phyloP scores from a whole-genome alignment of 2,888 invertebrate species.

The Ariolimax columbianus region DNA sequence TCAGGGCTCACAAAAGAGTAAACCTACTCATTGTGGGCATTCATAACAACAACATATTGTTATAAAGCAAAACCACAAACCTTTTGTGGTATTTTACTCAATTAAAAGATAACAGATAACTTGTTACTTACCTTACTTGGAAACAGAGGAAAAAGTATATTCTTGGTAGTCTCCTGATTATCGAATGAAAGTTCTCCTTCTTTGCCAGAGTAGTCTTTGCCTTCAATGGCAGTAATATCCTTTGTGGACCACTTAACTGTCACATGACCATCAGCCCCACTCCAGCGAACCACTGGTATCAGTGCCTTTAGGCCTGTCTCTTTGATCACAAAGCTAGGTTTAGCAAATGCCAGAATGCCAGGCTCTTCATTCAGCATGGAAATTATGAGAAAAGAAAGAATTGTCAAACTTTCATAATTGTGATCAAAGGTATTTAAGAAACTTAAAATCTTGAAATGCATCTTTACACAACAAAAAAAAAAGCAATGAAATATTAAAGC shows the following conservation, averaged over 20 bases:
- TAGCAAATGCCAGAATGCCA: constrained; percentile 81
- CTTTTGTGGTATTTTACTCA: too few relatives aligned
- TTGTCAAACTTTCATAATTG: not conserved
- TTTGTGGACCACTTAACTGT: constrained; percentile 81
- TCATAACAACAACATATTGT: too few relatives aligned
- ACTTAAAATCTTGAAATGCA: too few relatives aligned
- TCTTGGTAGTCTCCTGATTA: constrained; percentile 80
- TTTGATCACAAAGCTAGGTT: constrained; percentile 82
- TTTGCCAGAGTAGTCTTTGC: constrained; percentile 81
- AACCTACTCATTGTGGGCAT: too few relatives aligned
- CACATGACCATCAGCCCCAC: constrained; percentile 82
- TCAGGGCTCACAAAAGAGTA: too few relatives aligned
- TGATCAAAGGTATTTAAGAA: too few relatives aligned
- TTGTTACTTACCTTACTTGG: constrained; percentile 79
- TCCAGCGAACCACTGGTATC: constrained; percentile 80
- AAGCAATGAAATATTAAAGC: too few relatives aligned
- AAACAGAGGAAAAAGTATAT: constrained; percentile 81
- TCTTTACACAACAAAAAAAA: too few relatives aligned
- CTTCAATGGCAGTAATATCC: constrained; percentile 82
- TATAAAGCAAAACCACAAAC: too few relatives aligned
- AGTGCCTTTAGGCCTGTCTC: constrained; percentile 81
- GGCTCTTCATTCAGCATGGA: constrained; percentile 80
- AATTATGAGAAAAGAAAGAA: not conserved
- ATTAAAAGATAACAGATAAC: too few relatives aligned
- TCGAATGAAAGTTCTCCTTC: constrained; percentile 80